Evolutionary conservation across 2,888 invertebrate species (phyloP).

Genomic region (Clunio marinus): DNA sequence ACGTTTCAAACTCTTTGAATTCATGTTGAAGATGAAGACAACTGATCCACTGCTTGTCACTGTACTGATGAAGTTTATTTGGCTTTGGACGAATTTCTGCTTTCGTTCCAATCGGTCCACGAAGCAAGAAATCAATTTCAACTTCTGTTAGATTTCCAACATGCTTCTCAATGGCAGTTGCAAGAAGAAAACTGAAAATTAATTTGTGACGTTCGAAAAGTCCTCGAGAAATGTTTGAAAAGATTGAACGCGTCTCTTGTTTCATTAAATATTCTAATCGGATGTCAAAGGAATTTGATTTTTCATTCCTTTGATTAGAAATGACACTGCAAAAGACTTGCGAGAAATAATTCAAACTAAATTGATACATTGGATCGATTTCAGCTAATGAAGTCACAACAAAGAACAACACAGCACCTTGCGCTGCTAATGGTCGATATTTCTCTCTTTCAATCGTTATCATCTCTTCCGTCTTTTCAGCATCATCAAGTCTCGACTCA

Average conservation of each 20-base stretch:
- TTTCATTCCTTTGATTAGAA: conserved; percentile 66
- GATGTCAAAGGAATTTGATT: conserved; percentile 59
- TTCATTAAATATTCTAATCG: conserved; percentile 66
- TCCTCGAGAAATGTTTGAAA: conserved; percentile 79
- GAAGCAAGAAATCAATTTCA: conserved; percentile 75
- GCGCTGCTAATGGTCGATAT: conserved; percentile 77
- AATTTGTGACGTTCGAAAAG: conserved; percentile 88
- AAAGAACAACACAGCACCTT: conserved; percentile 87
- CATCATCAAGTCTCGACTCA: conserved; percentile 77
- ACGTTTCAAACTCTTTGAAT: conserved; percentile 55
- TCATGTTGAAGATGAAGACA: conserved; percentile 60
- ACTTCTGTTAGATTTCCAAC: conserved; percentile 56
- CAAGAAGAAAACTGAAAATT: conserved; percentile 72
- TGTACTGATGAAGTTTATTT: conserved; percentile 50
- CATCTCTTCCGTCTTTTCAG: conserved; percentile 80
- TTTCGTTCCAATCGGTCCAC: conserved; percentile 64
- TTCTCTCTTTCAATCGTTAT: conserved; percentile 81
- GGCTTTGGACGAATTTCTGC: conserved; percentile 60
- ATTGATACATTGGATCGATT: conserved; percentile 96
- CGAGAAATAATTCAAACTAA: conserved; percentile 84
- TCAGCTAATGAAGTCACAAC: conserved; percentile 83
- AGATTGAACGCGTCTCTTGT: conserved; percentile 77
- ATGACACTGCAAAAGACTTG: conserved; percentile 75
- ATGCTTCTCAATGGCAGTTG: conserved; percentile 68
- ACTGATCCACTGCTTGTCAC: conserved; percentile 66